Base-by-base conservation (phyloP, 2,888 invertebrate genomes). In the Brassicogethes aeneus region DNA sequence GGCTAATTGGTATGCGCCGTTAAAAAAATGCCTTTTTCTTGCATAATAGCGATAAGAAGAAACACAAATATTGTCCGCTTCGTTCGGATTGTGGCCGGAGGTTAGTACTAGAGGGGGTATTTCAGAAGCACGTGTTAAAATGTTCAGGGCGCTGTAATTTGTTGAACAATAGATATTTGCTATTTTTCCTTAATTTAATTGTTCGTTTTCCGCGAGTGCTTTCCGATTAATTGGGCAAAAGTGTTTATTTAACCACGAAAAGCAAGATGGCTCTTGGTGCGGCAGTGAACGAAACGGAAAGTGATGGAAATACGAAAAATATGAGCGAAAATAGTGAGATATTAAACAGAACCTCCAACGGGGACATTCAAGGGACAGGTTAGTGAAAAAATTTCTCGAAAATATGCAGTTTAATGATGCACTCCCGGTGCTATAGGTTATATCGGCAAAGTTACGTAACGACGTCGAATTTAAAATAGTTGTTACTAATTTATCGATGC, bases 201-300 rank as follows among this genome's bases (percentile, higher is more conserved):
- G 12, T 10, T n/a, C n/a, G n/a, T n/a, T n/a, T n/a, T n/a, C n/a
- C n/a, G n/a, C n/a, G n/a, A n/a, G n/a, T n/a, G n/a, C n/a, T n/a
- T n/a, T n/a, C n/a, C n/a, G n/a, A n/a, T n/a, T n/a, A n/a, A n/a
- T n/a, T n/a, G n/a, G n/a, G n/a, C n/a, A n/a, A n/a, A n/a, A n/a
- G n/a, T n/a, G n/a, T n/a, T n/a, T 23, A 39, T 14, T 30, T 33
- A 12, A 40, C 35, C 8, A 13, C 12, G 34, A 34, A 13, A 39
- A 33, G 40, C 47, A 53, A 50, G 55, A 62, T 63, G 62, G 62
- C 61, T 49, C 53, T 62, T 43, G 61, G 61, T 50, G 53, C 60
- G 36, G 56, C 55, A 40, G 56, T 57, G 35, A 52, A 51, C 40
- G 56, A 56, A 37, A 45, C 51, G 15, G 54, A 55, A 44, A 50